Conservation (phyloP, 2,113 vertebrate genomes). For the Neolamprologus tretocephalus region DNA sequence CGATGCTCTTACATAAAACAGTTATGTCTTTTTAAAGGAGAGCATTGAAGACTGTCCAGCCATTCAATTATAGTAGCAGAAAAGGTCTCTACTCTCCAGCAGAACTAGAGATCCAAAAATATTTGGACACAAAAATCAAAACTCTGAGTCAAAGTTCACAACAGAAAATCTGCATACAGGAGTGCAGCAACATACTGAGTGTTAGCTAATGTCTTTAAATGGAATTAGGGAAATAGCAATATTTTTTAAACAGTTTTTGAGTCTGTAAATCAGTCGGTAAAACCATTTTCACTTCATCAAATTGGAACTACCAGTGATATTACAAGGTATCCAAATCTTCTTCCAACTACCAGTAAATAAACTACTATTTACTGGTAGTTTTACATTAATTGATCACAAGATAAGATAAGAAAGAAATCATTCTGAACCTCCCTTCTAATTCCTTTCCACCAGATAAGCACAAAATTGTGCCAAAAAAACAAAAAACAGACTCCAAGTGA, state of each 20-base stretch:
- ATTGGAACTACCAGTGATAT: background rate
- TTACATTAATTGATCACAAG: background rate
- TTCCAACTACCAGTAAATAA: background rate
- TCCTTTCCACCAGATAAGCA: background rate
- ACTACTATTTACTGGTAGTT: background rate
- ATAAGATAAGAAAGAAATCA: background rate
- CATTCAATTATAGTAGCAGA: background rate
- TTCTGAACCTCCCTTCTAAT: background rate
- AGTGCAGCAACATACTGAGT: background rate
- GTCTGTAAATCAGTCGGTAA: background rate
- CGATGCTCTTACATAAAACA: background rate
- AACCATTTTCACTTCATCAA: background rate
- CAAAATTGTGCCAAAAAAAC: background rate
- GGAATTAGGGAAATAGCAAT: background rate
- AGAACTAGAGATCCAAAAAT: background rate
- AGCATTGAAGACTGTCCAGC: background rate
- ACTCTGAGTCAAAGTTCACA: background rate
- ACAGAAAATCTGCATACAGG: background rate
- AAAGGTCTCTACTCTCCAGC: background rate
- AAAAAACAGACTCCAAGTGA: background rate
- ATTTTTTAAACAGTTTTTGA: background rate
- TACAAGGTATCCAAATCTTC: background rate
- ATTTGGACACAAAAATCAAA: background rate
- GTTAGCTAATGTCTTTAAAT: background rate
- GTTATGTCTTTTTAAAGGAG: background rate